A percentile compares a stretch with the other conserved stretches of the same genome.
These are phyloP conservation scores for Protodeltote pygarga DNA, from an alignment of 2,888 invertebrate genomes.

Conservation along the genomic window DNA sequence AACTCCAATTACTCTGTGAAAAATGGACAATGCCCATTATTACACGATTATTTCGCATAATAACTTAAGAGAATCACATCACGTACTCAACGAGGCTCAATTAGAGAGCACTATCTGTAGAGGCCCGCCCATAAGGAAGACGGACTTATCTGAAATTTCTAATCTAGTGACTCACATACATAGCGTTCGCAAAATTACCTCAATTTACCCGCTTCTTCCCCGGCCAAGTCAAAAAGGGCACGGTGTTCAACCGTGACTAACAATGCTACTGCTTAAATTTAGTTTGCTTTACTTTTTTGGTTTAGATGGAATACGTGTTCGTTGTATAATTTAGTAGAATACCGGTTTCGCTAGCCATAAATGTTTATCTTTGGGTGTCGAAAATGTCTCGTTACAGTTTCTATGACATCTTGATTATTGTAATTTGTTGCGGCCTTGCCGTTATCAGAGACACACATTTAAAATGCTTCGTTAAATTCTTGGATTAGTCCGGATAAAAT, in stretches of 20 bases:
- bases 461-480: constrained; percentile 12
- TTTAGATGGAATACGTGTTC: constrained; percentile 40
- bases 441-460: constrained; percentile 4
- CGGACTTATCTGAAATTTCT: constrained; percentile 77
- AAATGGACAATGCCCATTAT: constrained; percentile 54
- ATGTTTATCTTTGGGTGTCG: constrained; percentile 61
- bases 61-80: constrained; percentile 66
- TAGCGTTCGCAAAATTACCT: constrained; percentile 69
- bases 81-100: constrained; percentile 71
- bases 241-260: constrained; percentile 46
- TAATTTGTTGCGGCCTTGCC: constrained; percentile 44
- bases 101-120: constrained; percentile 71
- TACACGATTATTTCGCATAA: constrained; percentile 55
- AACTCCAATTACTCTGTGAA: constrained; percentile 47
- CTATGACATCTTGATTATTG: constrained; percentile 57
- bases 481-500: constrained; percentile 1
- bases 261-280: constrained; percentile 40
- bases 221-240: constrained; percentile 51
- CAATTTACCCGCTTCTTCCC: constrained; percentile 43
- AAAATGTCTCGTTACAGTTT: constrained; percentile 55
- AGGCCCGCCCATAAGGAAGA: constrained; percentile 77
- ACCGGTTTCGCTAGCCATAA: constrained; percentile 53
- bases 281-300: constrained; percentile 19
- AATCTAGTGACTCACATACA: constrained; percentile 73
- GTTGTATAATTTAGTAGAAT: constrained; percentile 30